Evolutionary conservation across 1,140 invertebrate species (phyloP).

Genomic region (Epicauta chinensis): DNA sequence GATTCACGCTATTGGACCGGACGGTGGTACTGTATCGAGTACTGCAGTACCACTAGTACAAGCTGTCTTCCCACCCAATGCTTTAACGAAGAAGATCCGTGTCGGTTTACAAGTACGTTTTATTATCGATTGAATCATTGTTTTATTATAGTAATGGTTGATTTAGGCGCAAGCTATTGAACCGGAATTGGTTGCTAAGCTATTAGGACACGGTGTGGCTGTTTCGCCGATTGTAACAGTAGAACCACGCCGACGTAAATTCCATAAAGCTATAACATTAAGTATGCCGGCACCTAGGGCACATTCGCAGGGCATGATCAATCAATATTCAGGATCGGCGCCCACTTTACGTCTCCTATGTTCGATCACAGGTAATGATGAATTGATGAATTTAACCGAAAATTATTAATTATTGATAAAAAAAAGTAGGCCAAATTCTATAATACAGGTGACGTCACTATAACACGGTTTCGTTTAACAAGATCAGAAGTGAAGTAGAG

Average conservation of each 20-base stretch:
- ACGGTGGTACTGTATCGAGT: constrained; percentile 91
- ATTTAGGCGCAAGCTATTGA: constrained; percentile 83
- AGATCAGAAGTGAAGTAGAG: no score
- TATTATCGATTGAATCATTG: neutral
- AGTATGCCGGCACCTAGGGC: constrained; percentile 91
- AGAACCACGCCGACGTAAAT: constrained; percentile 89
- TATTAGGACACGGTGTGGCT: constrained; percentile 83
- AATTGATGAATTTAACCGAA: constrained; percentile 20
- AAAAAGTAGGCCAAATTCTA: neutral
- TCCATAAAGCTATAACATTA: constrained; percentile 93
- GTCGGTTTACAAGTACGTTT: constrained; percentile 83
- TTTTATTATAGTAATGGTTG: constrained; percentile 2
- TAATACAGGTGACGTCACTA: no score
- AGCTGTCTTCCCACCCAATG: constrained; percentile 88
- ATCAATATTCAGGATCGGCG: constrained; percentile 75
- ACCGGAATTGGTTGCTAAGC: constrained; percentile 72
- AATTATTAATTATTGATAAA: no score
- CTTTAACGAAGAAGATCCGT: constrained; percentile 92
- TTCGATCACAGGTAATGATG: constrained; percentile 80
- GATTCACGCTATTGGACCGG: constrained; percentile 87
- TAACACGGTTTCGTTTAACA: no score
- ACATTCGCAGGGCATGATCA: constrained; percentile 81
- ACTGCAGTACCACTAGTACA: constrained; percentile 93
- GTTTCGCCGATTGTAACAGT: constrained; percentile 95
- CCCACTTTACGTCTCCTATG: constrained; percentile 82